phyloP scores from a whole-genome alignment of 35 echinoderm and acorn worm genomes.

The Ptychodera flava region DNA sequence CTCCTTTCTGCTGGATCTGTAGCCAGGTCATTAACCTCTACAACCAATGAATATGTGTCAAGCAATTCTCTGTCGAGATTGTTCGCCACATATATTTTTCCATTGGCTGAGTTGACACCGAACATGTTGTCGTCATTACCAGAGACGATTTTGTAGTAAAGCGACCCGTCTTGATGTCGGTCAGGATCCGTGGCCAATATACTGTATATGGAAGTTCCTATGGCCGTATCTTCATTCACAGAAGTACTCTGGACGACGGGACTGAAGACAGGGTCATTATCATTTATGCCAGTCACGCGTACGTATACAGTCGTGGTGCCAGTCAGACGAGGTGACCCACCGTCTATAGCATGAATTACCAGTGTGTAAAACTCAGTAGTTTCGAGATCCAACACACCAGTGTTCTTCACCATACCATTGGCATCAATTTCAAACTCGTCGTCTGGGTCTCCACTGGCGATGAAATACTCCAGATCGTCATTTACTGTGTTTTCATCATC shows the following conservation, averaged over 20 bases:
- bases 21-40: slow-evolving; percentile 75
- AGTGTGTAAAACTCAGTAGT: slow-evolving; percentile 44
- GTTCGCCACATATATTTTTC: slow-evolving; percentile 47
- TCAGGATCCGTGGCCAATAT: slow-evolving; percentile 67
- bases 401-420: slow-evolving; percentile 74
- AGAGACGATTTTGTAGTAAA: slow-evolving; percentile 70
- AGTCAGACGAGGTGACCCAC: slow-evolving; percentile 47
- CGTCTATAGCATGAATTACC: slow-evolving; percentile 56
- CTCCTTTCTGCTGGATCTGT: slow-evolving; percentile 2
- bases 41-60: slow-evolving; percentile 62
- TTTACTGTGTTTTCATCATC: slow-evolving; percentile 68
- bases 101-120: slow-evolving; percentile 63
- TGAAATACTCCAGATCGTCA: slow-evolving; percentile 81
- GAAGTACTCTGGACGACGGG: slow-evolving; percentile 29
- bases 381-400: slow-evolving; percentile 74
- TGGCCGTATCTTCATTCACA: slow-evolving; percentile 55
- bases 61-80: slow-evolving; percentile 77
- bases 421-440: slow-evolving; percentile 81
- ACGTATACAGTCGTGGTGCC: slow-evolving; percentile 53
- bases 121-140: slow-evolving; percentile 80
- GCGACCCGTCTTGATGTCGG: slow-evolving; percentile 40
- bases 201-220: slow-evolving; percentile 40
- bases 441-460: slow-evolving; percentile 65
- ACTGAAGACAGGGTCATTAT: slow-evolving; percentile 78
- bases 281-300: slow-evolving; percentile 66